phyloP scores from a whole-genome alignment of 2,113 vertebrate species.

The Rutilus rutilus region DNA sequence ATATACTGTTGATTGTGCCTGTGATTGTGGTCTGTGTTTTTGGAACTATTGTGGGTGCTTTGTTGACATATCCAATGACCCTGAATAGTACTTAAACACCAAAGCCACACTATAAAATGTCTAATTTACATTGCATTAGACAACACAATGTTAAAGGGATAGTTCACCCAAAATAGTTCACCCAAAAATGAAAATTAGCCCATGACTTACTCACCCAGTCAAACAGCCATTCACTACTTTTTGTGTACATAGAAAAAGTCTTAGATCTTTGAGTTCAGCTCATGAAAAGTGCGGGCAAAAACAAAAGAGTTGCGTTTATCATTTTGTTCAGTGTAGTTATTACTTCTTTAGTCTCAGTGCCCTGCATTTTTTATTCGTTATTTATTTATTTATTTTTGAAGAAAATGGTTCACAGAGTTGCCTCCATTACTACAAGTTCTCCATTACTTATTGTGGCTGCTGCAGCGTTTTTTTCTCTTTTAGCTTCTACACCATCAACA shows the following conservation, averaged over 20 bases:
- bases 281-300: no score
- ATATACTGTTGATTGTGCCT: no score
- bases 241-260: no score
- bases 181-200: no score
- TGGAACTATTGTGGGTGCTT: not conserved
- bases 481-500: not conserved
- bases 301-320: no score
- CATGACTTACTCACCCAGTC: no score
- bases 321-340: not conserved
- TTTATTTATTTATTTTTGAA: not conserved
- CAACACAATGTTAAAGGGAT: not conserved
- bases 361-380: not conserved
- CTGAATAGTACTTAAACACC: not conserved
- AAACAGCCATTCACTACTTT: no score
- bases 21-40: not conserved
- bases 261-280: no score
- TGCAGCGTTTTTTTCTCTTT: not conserved
- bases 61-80: not conserved
- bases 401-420: not conserved
- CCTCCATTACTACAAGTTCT: not conserved
- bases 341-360: not conserved
- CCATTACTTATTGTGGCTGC: not conserved
- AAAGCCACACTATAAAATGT: not conserved
- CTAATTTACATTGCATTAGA: not conserved
- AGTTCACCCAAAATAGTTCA: no score